Base-by-base conservation (phyloP, 2,888 invertebrate genomes). In the Corbicula japonica region DNA sequence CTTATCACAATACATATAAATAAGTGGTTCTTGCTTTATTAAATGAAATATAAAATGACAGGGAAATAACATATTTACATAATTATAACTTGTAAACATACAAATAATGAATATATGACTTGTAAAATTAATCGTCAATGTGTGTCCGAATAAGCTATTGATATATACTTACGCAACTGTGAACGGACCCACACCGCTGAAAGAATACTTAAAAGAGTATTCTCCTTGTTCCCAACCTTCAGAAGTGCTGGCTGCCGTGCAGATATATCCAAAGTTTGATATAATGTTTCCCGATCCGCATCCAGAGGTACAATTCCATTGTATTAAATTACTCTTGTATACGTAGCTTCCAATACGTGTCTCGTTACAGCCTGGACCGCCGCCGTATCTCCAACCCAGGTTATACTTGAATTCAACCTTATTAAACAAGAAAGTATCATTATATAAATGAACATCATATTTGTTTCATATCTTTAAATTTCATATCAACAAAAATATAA, bases 191-290 rank as follows among this genome's bases (percentile, higher is more conserved):
- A 28, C 10, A n/a, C 46, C 32, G 1, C 28, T 44, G 34, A 76
- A 76, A 3, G 63, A 34, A 58, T 65, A 65, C 4, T 5, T 70
- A 58, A 76, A 76, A 10, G 62, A 30, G 18, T 50, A 54, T 32
- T 76, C 70, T 5, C 69, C 69, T 38, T 54, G 54, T 63, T 76
- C 76, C 76, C 76, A 76, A 15, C 70, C n/a, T n/a, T 76, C 38
- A 12, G 56, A 15, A 0, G 6, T 4, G 32, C 63, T 70, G 4
- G 41, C 35, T 6, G 52, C 70, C 6, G 69, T 70, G 44, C 60
- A 70, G 18, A 44, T 30, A 63, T 63, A 76, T 30, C 63, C 56
- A 5, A 30, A 35, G 10, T 18, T 0, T 18, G 38, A 61, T 4
- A 48, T 35, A 26, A 21, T 30, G 8, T 41, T 21, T 8, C 18